These are phyloP conservation scores for Cinclus cinclus DNA, from an alignment of 2,113 vertebrate genomes.

Conservation along the genomic window DNA sequence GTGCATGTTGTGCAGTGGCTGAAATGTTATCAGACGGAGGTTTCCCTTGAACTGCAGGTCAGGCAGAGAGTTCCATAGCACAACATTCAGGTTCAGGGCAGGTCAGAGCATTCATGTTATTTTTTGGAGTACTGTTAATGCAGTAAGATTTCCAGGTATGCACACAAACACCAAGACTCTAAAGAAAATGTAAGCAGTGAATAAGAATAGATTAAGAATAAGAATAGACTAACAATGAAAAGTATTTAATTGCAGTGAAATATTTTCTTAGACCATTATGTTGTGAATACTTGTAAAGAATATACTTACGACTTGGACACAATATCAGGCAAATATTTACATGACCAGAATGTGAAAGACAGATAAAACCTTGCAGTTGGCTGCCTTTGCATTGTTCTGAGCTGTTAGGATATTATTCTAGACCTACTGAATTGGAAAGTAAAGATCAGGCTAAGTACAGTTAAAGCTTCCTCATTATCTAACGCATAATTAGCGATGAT, in stretches of 20 bases:
- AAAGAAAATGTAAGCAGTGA: neutral
- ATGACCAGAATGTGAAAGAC: neutral
- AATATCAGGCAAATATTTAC: neutral
- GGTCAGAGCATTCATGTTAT: neutral
- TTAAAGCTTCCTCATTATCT: neutral
- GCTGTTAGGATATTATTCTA: neutral
- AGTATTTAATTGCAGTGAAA: neutral
- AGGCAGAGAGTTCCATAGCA: neutral
- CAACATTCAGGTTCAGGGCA: neutral
- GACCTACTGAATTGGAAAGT: neutral
- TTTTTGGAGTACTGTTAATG: neutral
- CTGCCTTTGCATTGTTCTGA: neutral
- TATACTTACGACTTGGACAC: neutral
- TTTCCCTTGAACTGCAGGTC: neutral
- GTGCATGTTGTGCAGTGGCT: fast-evolving
- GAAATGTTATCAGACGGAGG: neutral
- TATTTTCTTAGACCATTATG: neutral
- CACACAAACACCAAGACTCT: neutral
- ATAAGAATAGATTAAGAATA: neutral
- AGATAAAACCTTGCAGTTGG: neutral
- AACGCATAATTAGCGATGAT: neutral
- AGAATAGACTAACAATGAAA: neutral
- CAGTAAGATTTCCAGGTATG: neutral
- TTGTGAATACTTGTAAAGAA: neutral
- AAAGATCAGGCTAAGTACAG: neutral